Base-by-base conservation (phyloP, 2,888 invertebrate species). In the Eulithis testata region DNA sequence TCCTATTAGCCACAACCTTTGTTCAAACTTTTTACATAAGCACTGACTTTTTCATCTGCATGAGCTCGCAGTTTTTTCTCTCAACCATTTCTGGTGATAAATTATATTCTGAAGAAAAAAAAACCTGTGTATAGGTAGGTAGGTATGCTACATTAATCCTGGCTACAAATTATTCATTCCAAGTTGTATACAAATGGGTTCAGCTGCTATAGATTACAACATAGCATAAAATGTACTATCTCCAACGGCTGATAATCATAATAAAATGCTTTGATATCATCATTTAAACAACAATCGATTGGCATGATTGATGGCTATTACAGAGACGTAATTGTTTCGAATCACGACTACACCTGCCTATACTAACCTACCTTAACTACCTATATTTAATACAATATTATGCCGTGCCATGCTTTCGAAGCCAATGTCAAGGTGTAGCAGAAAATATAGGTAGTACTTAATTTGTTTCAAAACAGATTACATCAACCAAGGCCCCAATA, bases 301-400 rank as follows among this genome's bases (percentile, higher is more conserved):
- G 36, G 37, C 49, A 58, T 66, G 53, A 66, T 62, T 58, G 59
- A 62, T 66, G 54, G 58, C 62, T 59, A 66, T 56, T 63, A 60
- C 14, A 50, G 12, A 51, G 51, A 37, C 58, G 47, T 62, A 66
- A 66, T 63, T 66, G 59, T 47, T 56, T 55, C 31, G 37, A 49
- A 47, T 60, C 59, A 63, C 63, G 66, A 60, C 12, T 60, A 8
- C 8, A 8, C 11, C 56, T 43, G 55, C 9, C 40, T 8, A 47
- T 14, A 11, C 47, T 11, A 37, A 21, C 21, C 21, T 8, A 7
- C 8, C 1, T 14, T 3, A 9, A 9, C 21, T 58, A 6, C 6
- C 40, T 40, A 40, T 40, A 40, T 9, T 40, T 8, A 40, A 40
- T 40, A 62, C 53, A 58, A 58, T 52, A 45, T 55, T 47, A 53